Evolutionary conservation across 2,113 vertebrate genomes (phyloP), one percentile per base, ranked within the genome.

Genomic region (Hyla sarda): DNA sequence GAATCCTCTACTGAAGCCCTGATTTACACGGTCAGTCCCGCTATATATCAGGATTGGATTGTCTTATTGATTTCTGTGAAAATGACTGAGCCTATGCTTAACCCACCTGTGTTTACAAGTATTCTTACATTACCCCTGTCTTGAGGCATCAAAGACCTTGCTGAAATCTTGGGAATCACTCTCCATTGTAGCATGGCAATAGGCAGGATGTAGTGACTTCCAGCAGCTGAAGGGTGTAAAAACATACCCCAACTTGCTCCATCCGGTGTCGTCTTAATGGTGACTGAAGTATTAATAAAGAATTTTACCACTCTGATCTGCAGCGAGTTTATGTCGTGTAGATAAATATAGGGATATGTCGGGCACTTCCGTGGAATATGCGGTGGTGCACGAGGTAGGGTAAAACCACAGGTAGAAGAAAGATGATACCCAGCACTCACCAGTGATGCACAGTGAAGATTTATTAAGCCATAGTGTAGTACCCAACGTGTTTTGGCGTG

Each of bases 261-360:
- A 62, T 81, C 37, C 41, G 41, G 47, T 32, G 56, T 52, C 28
- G 62, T 82, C 81, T 54, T 50, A 50, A 82, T 72, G 81, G 65
- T 80, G 81, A 82, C 47, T 17, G 67, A 83, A 72, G 65, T 72
- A 72, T 83, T 72, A 83, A 73, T 83, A 83, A 83, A 83, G 48
- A 41, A 82, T 73, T 32, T 73, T 52, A 72, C 82, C 67, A 25
- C 47, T 82, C 47, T 71, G 62, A 19, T 41, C 21, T 25, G 13
- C 32, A 8, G 76, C 11, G 48, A 34, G 32, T 73, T n/a, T 45
- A 2, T 77, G 14, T 76, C 13, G n/a, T n/a, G n/a, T n/a, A n/a
- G n/a, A n/a, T n/a, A n/a, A n/a, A n/a, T n/a, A n/a, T n/a, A n/a
- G n/a, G n/a, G n/a, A 28, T 45, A n/a, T 30, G 16, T 8, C 13